Evolutionary conservation across 2,797 vertebrate genomes (phyloP).

Genomic region (Sylvia borin): DNA sequence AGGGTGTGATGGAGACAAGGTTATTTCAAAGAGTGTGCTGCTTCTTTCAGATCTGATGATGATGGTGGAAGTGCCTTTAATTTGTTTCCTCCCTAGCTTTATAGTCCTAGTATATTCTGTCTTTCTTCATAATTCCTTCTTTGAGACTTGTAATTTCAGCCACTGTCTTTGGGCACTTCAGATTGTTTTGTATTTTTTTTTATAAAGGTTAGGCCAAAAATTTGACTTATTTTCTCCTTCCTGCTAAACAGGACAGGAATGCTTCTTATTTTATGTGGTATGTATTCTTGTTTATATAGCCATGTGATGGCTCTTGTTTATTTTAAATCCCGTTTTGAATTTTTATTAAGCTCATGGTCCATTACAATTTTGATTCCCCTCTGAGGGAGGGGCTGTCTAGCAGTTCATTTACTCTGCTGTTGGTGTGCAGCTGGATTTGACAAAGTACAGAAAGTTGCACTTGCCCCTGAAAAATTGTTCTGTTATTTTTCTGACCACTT

Average conservation of each 20-base stretch:
- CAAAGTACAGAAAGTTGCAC: rapidly evolving
- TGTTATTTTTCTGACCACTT: neutral
- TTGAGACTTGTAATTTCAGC: neutral
- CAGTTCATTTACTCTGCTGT: neutral
- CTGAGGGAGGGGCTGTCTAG: neutral
- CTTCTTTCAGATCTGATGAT: neutral
- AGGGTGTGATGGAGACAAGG: neutral
- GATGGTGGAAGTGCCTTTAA: neutral
- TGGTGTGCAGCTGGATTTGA: neutral
- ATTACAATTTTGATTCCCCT: neutral
- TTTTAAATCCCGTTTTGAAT: neutral
- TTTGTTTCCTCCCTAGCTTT: neutral
- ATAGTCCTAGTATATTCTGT: neutral
- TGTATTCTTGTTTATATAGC: neutral
- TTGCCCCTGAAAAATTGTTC: neutral
- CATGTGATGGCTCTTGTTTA: neutral
- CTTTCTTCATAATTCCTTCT: neutral
- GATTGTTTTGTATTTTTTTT: neutral
- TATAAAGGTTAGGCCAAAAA: neutral
- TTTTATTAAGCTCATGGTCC: neutral
- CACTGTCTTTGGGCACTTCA: neutral
- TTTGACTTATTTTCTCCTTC: neutral
- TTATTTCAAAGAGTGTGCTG: neutral
- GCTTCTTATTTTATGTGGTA: neutral
- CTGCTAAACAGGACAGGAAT: neutral